Evolutionary conservation across 2,113 vertebrate species (phyloP), one percentile per base, ranked within the genome.

Genomic region (Aegithalos caudatus): DNA sequence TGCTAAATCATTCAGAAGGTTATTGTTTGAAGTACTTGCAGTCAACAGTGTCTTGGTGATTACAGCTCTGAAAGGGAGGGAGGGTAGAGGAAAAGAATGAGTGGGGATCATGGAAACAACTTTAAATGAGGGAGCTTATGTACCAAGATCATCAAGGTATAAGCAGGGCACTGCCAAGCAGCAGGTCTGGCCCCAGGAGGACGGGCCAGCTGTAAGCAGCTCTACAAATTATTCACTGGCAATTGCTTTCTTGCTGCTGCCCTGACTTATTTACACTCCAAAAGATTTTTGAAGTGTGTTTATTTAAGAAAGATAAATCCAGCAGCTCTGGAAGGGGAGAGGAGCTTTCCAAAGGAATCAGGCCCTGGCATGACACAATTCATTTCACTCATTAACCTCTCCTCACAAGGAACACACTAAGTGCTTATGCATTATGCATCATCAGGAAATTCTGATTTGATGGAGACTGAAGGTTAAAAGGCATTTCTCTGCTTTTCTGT

Each of bases 251-350:
- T 81, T 90, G 84, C 94, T 82, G 83, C 88, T 90, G 83, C 95
- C 92, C 90, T 92, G 81, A 94, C 77, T 94, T 89, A 95, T 90
- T 72, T 81, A 94, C 88, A 90, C 50, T 66, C 90, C 91, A 93
- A 69, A 94, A 89, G 77, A 83, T 62, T 92, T 95, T 86, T 95
- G 93, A 95, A 97, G 94, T 84, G 79, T 96, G 94, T 96, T 97
- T 96, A 81, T 85, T 89, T 84, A 83, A 95, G 86, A 71, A 73
- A 95, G 94, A 86, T 81, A 94, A 85, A 95, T 25, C 53, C 80
- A 69, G 85, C 91, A 58, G 77, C 80, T 94, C 73, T 62, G 64
- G 93, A 92, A 93, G 37, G 70, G 56, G 76, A 86, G 66, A 31
- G 16, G 50, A 86, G 58, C 92, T 80, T 92, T 85, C 79, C 40